Percentiles rank a stretch among this genome's conserved stretches.
Evolutionary conservation across 2,888 invertebrate species (phyloP).

Genomic region (Subacronicta megacephala): DNA sequence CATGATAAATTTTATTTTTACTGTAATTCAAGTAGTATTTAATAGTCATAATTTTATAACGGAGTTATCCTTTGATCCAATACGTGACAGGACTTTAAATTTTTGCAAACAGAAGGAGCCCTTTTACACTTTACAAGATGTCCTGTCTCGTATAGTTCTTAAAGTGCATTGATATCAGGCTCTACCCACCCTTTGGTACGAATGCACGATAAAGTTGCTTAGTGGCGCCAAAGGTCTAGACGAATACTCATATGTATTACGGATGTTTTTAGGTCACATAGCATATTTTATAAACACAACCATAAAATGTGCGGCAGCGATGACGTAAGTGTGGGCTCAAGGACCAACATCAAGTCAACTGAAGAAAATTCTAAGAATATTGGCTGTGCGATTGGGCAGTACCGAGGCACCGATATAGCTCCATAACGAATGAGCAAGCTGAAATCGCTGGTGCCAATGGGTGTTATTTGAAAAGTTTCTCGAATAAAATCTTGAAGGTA

Average conservation of each 20-base stretch:
- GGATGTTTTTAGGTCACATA: slow-evolving; percentile 40
- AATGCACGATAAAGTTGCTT: slow-evolving; percentile 35
- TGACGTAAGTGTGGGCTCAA: slow-evolving; percentile 16
- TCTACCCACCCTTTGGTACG: slow-evolving; percentile 24
- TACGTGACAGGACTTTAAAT: no score
- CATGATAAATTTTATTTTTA: no score
- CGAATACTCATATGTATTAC: slow-evolving; percentile 34
- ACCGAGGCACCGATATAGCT: neutral
- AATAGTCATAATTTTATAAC: no score
- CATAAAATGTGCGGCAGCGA: slow-evolving; percentile 26
- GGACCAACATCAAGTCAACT: slow-evolving; percentile 4
- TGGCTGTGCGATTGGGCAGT: neutral
- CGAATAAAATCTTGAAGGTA: no score
- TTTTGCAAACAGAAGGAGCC: neutral
- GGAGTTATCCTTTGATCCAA: no score
- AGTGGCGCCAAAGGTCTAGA: slow-evolving; percentile 58
- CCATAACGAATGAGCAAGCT: neutral
- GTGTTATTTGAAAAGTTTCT: neutral
- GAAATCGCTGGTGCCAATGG: neutral
- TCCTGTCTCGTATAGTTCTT: neutral
- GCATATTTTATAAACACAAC: slow-evolving; percentile 44
- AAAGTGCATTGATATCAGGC: slow-evolving; percentile 33
- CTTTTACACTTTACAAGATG: neutral
- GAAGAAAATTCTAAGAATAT: neutral
- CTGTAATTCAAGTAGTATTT: no score